Percentiles rank a stretch among this genome's conserved stretches.
Conservation (phyloP, 2,888 invertebrate genomes). For the Encarsia formosa region DNA sequence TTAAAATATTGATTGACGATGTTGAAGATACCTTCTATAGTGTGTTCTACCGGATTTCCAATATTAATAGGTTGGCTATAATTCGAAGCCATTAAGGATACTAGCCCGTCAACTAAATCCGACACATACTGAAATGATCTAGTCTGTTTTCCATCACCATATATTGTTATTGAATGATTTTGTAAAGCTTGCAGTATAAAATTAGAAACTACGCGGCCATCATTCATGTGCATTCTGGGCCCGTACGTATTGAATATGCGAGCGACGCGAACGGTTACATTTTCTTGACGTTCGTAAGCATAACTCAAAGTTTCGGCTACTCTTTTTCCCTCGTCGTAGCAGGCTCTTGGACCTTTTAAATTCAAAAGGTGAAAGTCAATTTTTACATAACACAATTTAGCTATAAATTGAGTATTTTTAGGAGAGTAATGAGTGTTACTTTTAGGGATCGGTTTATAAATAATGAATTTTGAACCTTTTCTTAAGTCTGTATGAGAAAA, state of each 20-base stretch:
- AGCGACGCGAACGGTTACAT: conserved; percentile 90
- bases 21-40: conserved; percentile 84
- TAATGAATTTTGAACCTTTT: too few species aligned
- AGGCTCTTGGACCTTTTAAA: conserved; percentile 68
- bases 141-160: conserved; percentile 85
- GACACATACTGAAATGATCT: conserved; percentile 97
- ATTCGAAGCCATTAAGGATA: conserved; percentile 89
- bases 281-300: conserved; percentile 96
- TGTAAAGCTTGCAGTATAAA: conserved; percentile 96
- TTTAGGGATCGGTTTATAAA: too few species aligned
- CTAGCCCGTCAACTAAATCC: conserved; percentile 92
- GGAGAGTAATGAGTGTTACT: too few species aligned
- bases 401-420: too few species aligned
- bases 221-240: conserved; percentile 98
- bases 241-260: conserved; percentile 99
- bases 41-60: conserved; percentile 97
- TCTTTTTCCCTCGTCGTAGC: conserved; percentile 99
- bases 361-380: too few species aligned
- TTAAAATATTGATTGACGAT: not conserved
- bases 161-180: conserved; percentile 87
- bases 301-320: conserved; percentile 94
- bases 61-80: conserved; percentile 91
- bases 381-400: too few species aligned
- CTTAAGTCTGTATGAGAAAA: too few species aligned
- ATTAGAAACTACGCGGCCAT: conserved; percentile 97